Percentiles rank a stretch among this genome's conserved stretches.
phyloP scores from a whole-genome alignment of 2,888 invertebrate genomes.

The Callyntrura sp. region DNA sequence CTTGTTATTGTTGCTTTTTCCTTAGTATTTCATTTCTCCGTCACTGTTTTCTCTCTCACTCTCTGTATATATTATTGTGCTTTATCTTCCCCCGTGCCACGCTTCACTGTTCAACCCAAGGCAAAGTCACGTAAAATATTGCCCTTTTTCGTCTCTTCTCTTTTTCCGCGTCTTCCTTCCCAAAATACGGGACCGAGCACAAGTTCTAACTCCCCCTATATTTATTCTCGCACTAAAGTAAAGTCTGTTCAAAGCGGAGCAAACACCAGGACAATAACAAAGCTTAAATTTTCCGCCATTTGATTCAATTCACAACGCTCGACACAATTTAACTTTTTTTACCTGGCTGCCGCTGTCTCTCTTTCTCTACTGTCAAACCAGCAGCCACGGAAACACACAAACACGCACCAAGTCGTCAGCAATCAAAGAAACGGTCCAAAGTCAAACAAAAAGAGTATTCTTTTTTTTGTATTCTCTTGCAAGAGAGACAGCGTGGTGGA shows the following conservation, averaged over 20 bases:
- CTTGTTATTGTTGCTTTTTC: not conserved
- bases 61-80: too few species aligned
- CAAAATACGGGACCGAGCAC: too few species aligned
- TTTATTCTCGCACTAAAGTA: not conserved
- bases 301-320: conserved; percentile 26
- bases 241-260: not conserved
- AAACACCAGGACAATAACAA: not conserved
- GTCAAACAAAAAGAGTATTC: too few species aligned
- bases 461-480: too few species aligned
- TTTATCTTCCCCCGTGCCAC: too few species aligned
- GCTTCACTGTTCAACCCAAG: not conserved
- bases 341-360: not conserved
- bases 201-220: too few species aligned
- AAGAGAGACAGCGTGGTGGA: too few species aligned
- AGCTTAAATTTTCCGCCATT: not conserved
- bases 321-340: too few species aligned
- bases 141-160: not conserved
- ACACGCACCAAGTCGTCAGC: not conserved
- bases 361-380: not conserved
- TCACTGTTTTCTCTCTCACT: too few species aligned
- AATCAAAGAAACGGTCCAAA: too few species aligned
- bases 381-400: not conserved
- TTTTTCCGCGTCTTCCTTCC: not conserved
- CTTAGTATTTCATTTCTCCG: not conserved
- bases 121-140: conserved; percentile 54